phyloP scores from a whole-genome alignment of 2,888 invertebrate genomes.

The Malacosoma neustria region DNA sequence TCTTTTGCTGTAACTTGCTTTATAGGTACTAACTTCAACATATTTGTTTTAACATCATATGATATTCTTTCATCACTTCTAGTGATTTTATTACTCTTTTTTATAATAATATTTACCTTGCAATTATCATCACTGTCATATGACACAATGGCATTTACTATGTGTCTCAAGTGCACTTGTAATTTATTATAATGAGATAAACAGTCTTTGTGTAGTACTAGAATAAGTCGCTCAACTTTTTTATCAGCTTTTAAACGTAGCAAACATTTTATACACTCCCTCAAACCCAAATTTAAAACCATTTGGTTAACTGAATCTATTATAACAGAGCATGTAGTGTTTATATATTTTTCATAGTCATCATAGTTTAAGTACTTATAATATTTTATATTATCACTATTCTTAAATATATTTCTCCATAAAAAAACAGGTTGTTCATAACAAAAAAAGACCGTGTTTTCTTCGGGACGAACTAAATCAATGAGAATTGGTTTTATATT shows the following conservation, averaged over 20 bases:
- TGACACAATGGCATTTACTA: conserved; percentile 49
- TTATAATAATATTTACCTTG: conserved; percentile 49
- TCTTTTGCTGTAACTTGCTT: conserved; percentile 32
- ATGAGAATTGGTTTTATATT: conserved; percentile 45
- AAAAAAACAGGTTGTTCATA: conserved; percentile 43
- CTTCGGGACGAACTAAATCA: conserved; percentile 33
- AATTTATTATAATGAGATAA: conserved; percentile 47
- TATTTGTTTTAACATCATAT: conserved; percentile 38
- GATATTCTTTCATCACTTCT: conserved; percentile 52
- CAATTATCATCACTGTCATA: conserved; percentile 29
- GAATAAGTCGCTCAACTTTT: conserved; percentile 39
- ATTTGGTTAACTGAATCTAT: conserved; percentile 64
- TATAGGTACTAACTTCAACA: conserved; percentile 34
- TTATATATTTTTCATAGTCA: conserved; percentile 20
- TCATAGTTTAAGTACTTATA: conserved; percentile 29
- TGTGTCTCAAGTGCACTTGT: conserved; percentile 56
- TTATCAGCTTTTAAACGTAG: conserved; percentile 26
- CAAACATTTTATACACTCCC: conserved; percentile 34
- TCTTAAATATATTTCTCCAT: conserved; percentile 44
- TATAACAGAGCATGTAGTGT: conserved; percentile 33
- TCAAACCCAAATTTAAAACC: conserved; percentile 49
- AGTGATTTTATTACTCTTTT: conserved; percentile 70
- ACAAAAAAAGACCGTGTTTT: conserved; percentile 31
- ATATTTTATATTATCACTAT: conserved; percentile 24
- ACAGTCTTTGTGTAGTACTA: conserved; percentile 67